phyloP scores from a whole-genome alignment of 2,888 invertebrate genomes.

The Camptogramma bilineatum region DNA sequence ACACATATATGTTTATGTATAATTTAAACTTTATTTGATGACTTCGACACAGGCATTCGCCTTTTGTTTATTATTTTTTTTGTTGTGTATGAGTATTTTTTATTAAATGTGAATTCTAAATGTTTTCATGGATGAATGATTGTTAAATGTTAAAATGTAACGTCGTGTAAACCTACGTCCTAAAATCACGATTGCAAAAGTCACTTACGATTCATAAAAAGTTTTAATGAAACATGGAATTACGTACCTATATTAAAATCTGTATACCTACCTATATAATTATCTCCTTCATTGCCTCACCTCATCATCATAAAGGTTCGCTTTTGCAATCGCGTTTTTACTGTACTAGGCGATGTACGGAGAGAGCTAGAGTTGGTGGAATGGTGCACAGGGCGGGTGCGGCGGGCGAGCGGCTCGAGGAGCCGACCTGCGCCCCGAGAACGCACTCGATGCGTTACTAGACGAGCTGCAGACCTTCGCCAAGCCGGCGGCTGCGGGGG shows the following conservation, averaged over 20 bases:
- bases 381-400: slow-evolving; percentile 77
- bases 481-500: slow-evolving; percentile 83
- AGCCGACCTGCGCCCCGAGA: slow-evolving; percentile 90
- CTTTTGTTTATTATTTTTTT: slow-evolving; percentile 58
- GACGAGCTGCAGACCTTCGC: slow-evolving; percentile 96
- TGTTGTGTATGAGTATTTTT: slow-evolving; percentile 72
- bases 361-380: slow-evolving; percentile 73
- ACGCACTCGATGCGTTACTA: slow-evolving; percentile 98
- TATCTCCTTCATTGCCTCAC: neutral
- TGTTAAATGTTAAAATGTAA: slow-evolving; percentile 73
- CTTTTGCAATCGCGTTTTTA: slow-evolving; percentile 73
- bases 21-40: slow-evolving; percentile 46
- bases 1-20: neutral
- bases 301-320: slow-evolving; percentile 9
- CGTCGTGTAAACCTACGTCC: slow-evolving; percentile 46
- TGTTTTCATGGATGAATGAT: slow-evolving; percentile 59
- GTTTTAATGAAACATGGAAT: neutral
- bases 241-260: neutral
- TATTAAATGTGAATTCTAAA: slow-evolving; percentile 50
- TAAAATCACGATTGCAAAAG: slow-evolving; percentile 69
- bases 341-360: slow-evolving; percentile 47
- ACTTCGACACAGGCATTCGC: slow-evolving; percentile 63
- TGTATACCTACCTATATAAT: neutral
- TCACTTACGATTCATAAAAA: slow-evolving; percentile 13
- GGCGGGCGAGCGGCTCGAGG: slow-evolving; percentile 66